Percentiles rank a stretch among this genome's conserved stretches.
phyloP scores from a whole-genome alignment of 2,888 invertebrate species.

The Hesperia comma region DNA sequence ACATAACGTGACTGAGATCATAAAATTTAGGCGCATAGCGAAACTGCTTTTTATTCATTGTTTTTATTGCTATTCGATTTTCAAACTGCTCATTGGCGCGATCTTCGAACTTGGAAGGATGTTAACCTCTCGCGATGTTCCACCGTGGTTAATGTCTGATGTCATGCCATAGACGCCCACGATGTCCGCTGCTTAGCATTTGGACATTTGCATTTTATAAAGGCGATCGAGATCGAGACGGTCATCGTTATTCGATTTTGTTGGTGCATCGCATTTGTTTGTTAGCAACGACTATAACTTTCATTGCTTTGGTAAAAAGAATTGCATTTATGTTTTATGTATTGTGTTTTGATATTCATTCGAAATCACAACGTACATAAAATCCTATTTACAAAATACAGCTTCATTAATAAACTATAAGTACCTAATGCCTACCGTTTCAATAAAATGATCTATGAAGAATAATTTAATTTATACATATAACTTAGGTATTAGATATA shows the following conservation, averaged over 20 bases:
- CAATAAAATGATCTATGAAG: no score
- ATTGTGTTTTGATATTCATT: no score
- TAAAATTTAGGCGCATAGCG: conserved; percentile 50
- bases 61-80: conserved; percentile 61
- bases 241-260: conserved; percentile 9
- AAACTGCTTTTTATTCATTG: conserved; percentile 66
- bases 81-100: conserved; percentile 60
- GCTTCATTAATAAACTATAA: no score
- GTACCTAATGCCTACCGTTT: no score
- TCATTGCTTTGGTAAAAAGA: no score
- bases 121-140: conserved; percentile 66
- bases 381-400: no score
- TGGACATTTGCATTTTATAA: conserved; percentile 45
- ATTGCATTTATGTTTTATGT: no score
- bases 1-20: conserved; percentile 41
- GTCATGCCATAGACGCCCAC: conserved; percentile 66
- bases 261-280: conserved; percentile 11
- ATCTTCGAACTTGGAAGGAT: conserved; percentile 68
- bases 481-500: no score
- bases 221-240: conserved; percentile 11
- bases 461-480: no score
- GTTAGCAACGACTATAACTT: not conserved
- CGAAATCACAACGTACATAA: no score
- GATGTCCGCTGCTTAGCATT: conserved; percentile 47
- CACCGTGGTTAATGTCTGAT: conserved; percentile 61